Evolutionary conservation across 1,140 invertebrate genomes (phyloP).

Genomic region (Penaeus chinensis): DNA sequence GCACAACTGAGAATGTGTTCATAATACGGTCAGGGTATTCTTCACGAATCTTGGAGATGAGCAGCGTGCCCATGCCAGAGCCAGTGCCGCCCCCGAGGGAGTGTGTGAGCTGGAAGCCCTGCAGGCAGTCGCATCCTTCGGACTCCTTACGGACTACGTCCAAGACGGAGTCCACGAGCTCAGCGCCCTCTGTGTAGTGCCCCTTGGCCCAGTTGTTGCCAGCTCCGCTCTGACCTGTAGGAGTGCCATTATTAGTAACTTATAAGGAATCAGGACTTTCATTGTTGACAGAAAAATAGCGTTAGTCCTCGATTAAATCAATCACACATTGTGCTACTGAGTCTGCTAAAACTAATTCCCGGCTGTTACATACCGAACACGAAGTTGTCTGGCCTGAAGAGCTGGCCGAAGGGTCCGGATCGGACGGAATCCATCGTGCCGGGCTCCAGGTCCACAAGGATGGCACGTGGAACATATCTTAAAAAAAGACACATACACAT

Average conservation of each 20-base stretch:
- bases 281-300: background rate
- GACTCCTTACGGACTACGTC: constrained; percentile 52
- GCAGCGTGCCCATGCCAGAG: constrained; percentile 47
- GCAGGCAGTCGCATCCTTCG: constrained; percentile 44
- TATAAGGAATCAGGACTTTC: background rate
- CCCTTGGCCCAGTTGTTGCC: constrained; percentile 54
- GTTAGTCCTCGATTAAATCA: background rate
- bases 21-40: constrained; percentile 50
- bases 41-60: constrained; percentile 52
- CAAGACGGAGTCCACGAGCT: constrained; percentile 43
- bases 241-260: background rate
- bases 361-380: constrained; percentile 72
- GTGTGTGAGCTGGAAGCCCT: constrained; percentile 55
- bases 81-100: constrained; percentile 50
- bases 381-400: constrained; percentile 77
- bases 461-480: constrained; percentile 74
- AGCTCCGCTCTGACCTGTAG: constrained; percentile 49
- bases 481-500: constrained; percentile 72
- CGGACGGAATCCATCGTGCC: constrained; percentile 83
- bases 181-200: constrained; percentile 50
- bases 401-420: constrained; percentile 73
- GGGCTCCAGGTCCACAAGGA: constrained; percentile 84
- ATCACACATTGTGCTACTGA: no score
- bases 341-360: background rate
- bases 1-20: constrained; percentile 53